Base-by-base conservation (phyloP, 2,797 vertebrate genomes). In the Cryptoblepharus egeriae region DNA sequence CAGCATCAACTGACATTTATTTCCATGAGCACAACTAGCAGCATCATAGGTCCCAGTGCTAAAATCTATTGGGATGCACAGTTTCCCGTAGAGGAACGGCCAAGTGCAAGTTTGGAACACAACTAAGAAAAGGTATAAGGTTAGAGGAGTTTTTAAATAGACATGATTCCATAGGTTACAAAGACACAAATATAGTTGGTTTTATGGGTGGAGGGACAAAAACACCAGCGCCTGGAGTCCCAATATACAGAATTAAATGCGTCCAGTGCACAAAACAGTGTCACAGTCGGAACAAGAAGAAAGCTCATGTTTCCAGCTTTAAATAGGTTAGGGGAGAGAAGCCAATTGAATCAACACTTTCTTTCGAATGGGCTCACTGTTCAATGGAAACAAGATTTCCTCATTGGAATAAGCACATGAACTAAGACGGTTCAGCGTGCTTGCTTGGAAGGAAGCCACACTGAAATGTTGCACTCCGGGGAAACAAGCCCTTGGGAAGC, bases 271-370 rank as follows among this genome's bases (percentile, higher is more conserved):
- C n/a, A 79, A 84, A n/a, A 90, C 78, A 91, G 81, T 57, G 10
- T 74, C 61, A 85, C 37, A 73, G 64, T 37, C 84, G 72, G 57
- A 63, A 76, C 67, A 81, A 77, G 83, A 82, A 65, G 18, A 75
- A 32, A 67, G 39, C 24, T 82, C 0, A 26, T 49, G 49, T n/a
- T 72, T 49, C 30, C 81, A 80, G 63, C 26, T 77, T 77, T 76
- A 64, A 69, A 83, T 0, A 61, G 1, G 73, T 37, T 39, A 58
- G 12, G 55, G 11, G 1, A 74, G 11, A 57, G 61, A 72, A 71
- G 1, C 80, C 87, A 79, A 42, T 5, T 49, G 32, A 15, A 58
- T 30, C 10, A 28, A 60, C 22, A 3, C 61, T 49, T 1, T 18
- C 16, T 49, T 64, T 80, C 35, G 49, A 80, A 64, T 5, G 32